Percentiles rank a stretch among this genome's conserved stretches.
Evolutionary conservation across 2,113 vertebrate genomes (phyloP).

Genomic region (Strix aluco): DNA sequence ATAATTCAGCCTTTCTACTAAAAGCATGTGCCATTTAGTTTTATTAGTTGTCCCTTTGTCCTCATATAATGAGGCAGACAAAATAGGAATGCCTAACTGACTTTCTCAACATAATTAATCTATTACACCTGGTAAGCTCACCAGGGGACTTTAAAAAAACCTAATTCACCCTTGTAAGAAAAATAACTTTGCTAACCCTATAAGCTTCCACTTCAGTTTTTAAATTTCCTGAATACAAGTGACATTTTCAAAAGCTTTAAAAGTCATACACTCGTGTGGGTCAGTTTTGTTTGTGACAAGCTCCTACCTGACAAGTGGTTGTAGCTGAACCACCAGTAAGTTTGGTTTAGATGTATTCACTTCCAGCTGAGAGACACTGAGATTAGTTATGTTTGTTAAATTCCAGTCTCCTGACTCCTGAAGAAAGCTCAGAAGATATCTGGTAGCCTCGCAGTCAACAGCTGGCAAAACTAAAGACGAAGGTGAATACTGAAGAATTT

Average conservation of each 20-base stretch:
- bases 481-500: constrained; percentile 61
- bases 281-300: background rate
- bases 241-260: background rate
- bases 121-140: background rate
- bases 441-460: constrained; percentile 58
- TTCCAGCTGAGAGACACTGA: constrained; percentile 20
- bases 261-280: background rate
- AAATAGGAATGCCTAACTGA: constrained; percentile 9
- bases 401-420: constrained; percentile 44
- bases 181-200: background rate
- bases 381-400: constrained; percentile 15
- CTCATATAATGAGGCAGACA: constrained; percentile 14
- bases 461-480: constrained; percentile 73
- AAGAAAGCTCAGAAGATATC: constrained; percentile 38
- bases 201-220: background rate
- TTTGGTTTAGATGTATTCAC: constrained; percentile 37
- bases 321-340: constrained; percentile 63
- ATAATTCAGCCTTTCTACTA: constrained; percentile 24
- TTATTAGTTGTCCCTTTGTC: constrained; percentile 25
- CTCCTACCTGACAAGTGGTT: constrained; percentile 54
- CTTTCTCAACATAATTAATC: constrained; percentile 1
- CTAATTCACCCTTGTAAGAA: background rate
- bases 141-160: background rate
- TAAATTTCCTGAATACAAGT: background rate
- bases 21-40: constrained; percentile 11